Base-by-base conservation (phyloP, 2,888 invertebrate genomes). In the Agrochola lychnidis region DNA sequence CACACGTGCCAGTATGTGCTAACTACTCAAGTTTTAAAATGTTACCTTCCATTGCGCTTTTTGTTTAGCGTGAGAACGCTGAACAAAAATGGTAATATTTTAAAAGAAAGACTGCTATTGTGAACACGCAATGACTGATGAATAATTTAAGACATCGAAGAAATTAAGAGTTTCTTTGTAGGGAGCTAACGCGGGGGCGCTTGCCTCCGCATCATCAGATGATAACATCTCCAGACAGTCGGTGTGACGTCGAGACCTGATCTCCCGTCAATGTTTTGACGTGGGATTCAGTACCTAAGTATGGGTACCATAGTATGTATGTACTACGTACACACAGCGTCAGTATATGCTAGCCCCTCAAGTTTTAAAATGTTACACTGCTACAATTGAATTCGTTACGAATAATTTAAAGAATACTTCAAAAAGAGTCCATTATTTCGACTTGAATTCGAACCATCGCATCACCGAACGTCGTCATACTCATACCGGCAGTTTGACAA, bases 191-290 rank as follows among this genome's bases (percentile, higher is more conserved):
- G 92, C 90, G 94, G 93, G 92, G 92, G 93, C 93, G 92, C 89
- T 90, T 83, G 91, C 88, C 90, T 91, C 84, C 91, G 91, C 92
- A 93, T 94, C 93, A 93, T 91, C 92, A 88, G 82, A 64, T 87
- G 95, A 95, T 95, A 94, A 82, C 90, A 95, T 95, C 94, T 89
- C 81, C 84, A 84, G 85, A 85, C 87, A 81, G 83, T 76, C 84
- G 87, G 89, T 88, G 89, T 89, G 90, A 89, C 90, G 89, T 89
- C 87, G 89, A 81, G 68, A 83, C 82, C 91, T 89, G 92, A 91
- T 91, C 90, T 91, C 87, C 90, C 89, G 91, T 93, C 93, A 94
- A 91, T 95, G 90, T 94, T 95, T 93, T 94, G 95, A 95, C 91
- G 91, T 92, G 91, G 91, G 92, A 85, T 79, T 82, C 77, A 19